A percentile compares a stretch with the other conserved stretches of the same genome.
Evolutionary conservation across 2,797 vertebrate genomes (phyloP).

Genomic region (Phylloscopus collybita): DNA sequence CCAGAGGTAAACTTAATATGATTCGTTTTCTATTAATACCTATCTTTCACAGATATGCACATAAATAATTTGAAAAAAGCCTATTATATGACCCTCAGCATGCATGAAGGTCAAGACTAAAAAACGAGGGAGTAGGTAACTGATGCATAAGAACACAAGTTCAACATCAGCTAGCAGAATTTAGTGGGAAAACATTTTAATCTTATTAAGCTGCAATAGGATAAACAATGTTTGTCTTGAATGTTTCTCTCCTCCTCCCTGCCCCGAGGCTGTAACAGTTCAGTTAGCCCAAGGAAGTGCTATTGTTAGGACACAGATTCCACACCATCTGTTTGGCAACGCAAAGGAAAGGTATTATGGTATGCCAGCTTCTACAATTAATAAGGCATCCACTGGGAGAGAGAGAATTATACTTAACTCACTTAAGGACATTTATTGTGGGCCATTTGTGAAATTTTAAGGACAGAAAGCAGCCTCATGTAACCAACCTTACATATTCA

Average conservation of each 20-base stretch:
- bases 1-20: background rate
- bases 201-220: background rate
- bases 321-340: background rate
- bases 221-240: background rate
- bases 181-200: background rate
- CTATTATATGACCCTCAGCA: background rate
- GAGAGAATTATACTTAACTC: background rate
- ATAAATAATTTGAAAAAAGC: background rate
- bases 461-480: background rate
- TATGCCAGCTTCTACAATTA: background rate
- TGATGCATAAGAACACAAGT: background rate
- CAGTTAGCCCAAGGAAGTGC: background rate
- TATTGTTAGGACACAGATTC: background rate
- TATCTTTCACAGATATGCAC: background rate
- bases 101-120: background rate
- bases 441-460: background rate
- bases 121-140: background rate
- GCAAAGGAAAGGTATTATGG: background rate
- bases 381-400: background rate
- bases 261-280: background rate
- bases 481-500: background rate
- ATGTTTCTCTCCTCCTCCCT: background rate
- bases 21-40: background rate
- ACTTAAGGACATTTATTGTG: background rate
- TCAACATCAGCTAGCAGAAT: background rate